Conservation (phyloP, 2,113 vertebrate species). For the Amblyornis subalaris region DNA sequence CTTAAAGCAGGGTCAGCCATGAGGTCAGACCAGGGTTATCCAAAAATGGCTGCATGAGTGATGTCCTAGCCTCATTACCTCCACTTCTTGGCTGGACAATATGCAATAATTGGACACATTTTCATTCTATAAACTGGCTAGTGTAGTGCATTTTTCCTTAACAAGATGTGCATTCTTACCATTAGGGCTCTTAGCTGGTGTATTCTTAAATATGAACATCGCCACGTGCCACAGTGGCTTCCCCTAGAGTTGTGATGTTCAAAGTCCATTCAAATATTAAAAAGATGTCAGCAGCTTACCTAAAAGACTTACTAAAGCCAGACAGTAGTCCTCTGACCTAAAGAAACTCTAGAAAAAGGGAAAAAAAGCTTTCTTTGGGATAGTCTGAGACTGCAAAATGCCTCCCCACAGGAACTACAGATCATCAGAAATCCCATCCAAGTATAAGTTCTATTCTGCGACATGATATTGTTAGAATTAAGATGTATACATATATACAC, state of each 20-base stretch:
- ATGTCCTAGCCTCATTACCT: not conserved
- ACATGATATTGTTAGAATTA: not conserved
- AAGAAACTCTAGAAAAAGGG: not conserved
- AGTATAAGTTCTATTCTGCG: not conserved
- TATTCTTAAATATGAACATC: not conserved
- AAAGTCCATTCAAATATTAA: conserved; percentile 20
- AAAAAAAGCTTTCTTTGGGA: not conserved
- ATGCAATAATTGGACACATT: conserved; percentile 6
- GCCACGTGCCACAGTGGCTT: not conserved
- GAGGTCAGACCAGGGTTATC: not conserved
- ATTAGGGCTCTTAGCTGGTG: not conserved
- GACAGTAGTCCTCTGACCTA: not conserved
- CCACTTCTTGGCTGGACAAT: not conserved
- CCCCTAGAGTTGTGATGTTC: not conserved
- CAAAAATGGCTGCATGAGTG: conserved; percentile 1
- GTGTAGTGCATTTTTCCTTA: not conserved
- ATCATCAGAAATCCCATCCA: not conserved
- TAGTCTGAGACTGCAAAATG: not conserved
- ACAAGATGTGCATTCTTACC: not conserved
- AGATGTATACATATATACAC: not conserved
- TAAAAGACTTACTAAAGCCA: not conserved
- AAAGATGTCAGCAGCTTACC: not conserved
- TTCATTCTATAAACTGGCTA: not conserved
- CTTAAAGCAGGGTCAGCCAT: not conserved
- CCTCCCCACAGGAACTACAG: not conserved